Conservation (phyloP, 2,888 invertebrate genomes). For the Limnephilus rhombicus region DNA sequence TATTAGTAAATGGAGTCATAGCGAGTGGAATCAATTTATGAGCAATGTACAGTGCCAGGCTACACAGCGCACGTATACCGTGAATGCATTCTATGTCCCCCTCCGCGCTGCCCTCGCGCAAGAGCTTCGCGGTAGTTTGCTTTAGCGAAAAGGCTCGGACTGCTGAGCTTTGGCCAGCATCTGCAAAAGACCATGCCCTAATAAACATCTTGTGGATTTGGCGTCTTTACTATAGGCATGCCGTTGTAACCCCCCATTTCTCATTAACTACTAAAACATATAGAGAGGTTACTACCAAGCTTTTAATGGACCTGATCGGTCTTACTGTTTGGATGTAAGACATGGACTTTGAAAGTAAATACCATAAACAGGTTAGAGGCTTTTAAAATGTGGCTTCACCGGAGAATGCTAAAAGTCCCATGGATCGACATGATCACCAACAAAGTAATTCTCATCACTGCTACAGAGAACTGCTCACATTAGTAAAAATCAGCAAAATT, state of each 20-base stretch:
- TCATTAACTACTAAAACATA: not conserved
- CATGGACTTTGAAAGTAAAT: too few relatives aligned
- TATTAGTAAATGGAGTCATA: slow-evolving; percentile 81
- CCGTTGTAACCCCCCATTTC: not conserved
- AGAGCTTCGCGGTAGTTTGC: slow-evolving; percentile 78
- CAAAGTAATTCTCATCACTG: too few relatives aligned
- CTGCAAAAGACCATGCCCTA: slow-evolving; percentile 15
- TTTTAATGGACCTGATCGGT: not conserved
- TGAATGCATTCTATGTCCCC: slow-evolving; percentile 83
- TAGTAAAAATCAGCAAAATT: too few relatives aligned
- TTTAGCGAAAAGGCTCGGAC: slow-evolving; percentile 81
- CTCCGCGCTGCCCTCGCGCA: slow-evolving; percentile 75
- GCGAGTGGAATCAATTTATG: slow-evolving; percentile 83
- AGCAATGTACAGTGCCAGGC: slow-evolving; percentile 80
- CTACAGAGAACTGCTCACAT: too few relatives aligned
- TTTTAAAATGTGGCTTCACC: too few relatives aligned
- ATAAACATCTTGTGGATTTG: not conserved
- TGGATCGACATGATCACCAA: too few relatives aligned
- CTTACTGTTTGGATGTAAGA: too few relatives aligned
- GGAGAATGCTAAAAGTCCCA: too few relatives aligned
- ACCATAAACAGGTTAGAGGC: too few relatives aligned
- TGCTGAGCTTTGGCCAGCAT: slow-evolving; percentile 42
- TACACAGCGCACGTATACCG: slow-evolving; percentile 82
- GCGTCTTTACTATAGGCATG: not conserved
- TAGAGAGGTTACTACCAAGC: not conserved